These are phyloP conservation scores for Phoxinus dragarum DNA, from an alignment of 2,797 vertebrate genomes.

Conservation along the genomic window DNA sequence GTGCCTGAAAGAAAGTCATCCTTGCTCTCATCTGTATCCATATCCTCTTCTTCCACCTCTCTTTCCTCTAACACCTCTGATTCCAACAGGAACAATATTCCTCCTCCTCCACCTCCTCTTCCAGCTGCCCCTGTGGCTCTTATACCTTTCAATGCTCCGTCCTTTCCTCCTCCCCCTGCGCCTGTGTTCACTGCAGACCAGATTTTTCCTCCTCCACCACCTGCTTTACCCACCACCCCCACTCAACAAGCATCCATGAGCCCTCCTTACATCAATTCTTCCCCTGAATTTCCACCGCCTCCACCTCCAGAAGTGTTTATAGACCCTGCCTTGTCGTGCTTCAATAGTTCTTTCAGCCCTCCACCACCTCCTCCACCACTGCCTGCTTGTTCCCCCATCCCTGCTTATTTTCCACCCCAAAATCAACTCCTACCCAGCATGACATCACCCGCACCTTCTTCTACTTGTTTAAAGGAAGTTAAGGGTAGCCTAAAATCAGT, in stretches of 20 bases:
- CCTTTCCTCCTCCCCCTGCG: conserved; percentile 71
- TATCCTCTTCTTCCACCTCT: conserved; percentile 95
- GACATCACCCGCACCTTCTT: conserved; percentile 75
- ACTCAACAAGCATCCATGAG: conserved; percentile 56
- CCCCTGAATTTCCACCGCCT: conserved; percentile 86
- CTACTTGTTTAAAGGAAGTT: conserved; percentile 74
- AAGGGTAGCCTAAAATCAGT: conserved; percentile 72
- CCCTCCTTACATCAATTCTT: conserved; percentile 68
- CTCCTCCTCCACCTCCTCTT: conserved; percentile 63
- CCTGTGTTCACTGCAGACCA: conserved; percentile 54
- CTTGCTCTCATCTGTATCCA: conserved; percentile 90
- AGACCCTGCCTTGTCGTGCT: conserved; percentile 67
- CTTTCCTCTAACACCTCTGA: conserved; percentile 95
- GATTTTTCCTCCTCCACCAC: conserved; percentile 61
- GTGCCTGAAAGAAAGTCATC: conserved; percentile 98
- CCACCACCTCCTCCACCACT: conserved; percentile 63
- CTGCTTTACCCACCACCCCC: conserved; percentile 67
- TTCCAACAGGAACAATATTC: conserved; percentile 78
- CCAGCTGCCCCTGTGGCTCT: conserved; percentile 62
- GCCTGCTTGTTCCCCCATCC: conserved; percentile 53
- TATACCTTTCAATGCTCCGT: conserved; percentile 67
- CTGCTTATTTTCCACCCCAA: conserved; percentile 49
- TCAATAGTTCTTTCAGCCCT: conserved; percentile 73
- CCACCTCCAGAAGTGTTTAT: conserved; percentile 84
- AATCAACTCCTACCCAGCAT: conserved; percentile 69